A percentile compares a stretch with the other conserved stretches of the same genome.
Evolutionary conservation across 2,113 vertebrate species (phyloP).

Genomic region (Butorides virescens): DNA sequence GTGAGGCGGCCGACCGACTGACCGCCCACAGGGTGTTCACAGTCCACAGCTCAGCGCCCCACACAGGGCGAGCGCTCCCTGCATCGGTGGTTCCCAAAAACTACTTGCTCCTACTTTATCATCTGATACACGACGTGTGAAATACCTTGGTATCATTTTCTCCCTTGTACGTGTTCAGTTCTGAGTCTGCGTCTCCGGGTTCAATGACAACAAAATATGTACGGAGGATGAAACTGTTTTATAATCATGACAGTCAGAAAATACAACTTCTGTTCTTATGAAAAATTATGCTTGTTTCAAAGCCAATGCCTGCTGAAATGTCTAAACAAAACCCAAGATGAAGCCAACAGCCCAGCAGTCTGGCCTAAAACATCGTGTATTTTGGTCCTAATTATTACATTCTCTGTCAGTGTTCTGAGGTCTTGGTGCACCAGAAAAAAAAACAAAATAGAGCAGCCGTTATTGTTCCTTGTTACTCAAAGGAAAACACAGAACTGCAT

Average conservation of each 20-base stretch:
- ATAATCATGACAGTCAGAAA: neutral
- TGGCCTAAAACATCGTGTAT: neutral
- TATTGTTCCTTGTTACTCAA: neutral
- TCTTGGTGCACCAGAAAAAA: neutral
- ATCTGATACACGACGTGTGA: fast-evolving
- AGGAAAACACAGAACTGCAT: neutral
- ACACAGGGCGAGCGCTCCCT: neutral
- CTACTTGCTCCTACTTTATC: neutral
- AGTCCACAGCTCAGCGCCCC: fast-evolving
- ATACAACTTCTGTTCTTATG: neutral
- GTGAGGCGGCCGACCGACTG: neutral
- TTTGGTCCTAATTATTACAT: neutral
- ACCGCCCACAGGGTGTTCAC: neutral
- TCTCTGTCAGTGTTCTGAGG: neutral
- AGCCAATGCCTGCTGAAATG: neutral
- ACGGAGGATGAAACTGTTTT: neutral
- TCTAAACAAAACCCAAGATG: neutral
- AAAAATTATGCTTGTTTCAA: neutral
- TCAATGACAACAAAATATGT: neutral
- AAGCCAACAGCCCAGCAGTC: neutral
- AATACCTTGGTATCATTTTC: neutral
- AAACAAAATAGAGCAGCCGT: neutral
- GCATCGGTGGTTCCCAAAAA: neutral
- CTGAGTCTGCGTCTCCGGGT: neutral
- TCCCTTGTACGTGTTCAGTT: neutral